Base-by-base conservation (phyloP, 2,888 invertebrate species). In the Cheilosia vernalis region DNA sequence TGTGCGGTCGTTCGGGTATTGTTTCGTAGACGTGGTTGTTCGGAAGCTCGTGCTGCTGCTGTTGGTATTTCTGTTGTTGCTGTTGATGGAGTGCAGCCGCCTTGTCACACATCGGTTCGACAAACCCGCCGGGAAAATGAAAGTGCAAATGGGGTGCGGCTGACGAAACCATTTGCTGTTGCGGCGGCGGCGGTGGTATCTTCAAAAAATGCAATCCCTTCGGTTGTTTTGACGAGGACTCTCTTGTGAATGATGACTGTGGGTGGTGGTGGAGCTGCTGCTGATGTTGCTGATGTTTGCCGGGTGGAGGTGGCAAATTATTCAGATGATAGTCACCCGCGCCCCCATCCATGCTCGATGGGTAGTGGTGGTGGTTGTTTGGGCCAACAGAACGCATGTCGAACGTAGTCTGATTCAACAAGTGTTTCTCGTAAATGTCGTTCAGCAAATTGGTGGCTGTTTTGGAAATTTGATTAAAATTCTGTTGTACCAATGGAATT, bases 391-490 rank as follows among this genome's bases (percentile, higher is more conserved):
- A 77, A 81, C 86, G 82, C 82, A 82, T 82, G 73, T 89, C 89
- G 72, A 90, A 90, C 58, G 89, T 90, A 40, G 90, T 90, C 61
- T 90, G 90, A 78, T 81, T 90, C 89, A 90, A 89, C 89, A 90
- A 89, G 89, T 90, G 90, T 86, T 90, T 90, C 82, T 90, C 90
- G 87, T 90, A 90, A 81, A 90, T 90, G 87, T 90, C 90, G 66
- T 89, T 89, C 88, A 90, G 88, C 86, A 89, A 88, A 89, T 90
- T 89, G 84, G 90, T 89, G 72, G 90, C 89, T 82, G 89, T 90
- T 89, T 90, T 90, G 17, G 90, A 90, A 88, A 90, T 90, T 88
- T 90, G 90, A 90, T 90, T 90, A 88, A 90, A 90, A 88, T 89
- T 88, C 82, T 87, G 87, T 67, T 88, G 86, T 51, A 78, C 69